phyloP scores from a whole-genome alignment of 2,113 vertebrate genomes.

The Strigops habroptila region DNA sequence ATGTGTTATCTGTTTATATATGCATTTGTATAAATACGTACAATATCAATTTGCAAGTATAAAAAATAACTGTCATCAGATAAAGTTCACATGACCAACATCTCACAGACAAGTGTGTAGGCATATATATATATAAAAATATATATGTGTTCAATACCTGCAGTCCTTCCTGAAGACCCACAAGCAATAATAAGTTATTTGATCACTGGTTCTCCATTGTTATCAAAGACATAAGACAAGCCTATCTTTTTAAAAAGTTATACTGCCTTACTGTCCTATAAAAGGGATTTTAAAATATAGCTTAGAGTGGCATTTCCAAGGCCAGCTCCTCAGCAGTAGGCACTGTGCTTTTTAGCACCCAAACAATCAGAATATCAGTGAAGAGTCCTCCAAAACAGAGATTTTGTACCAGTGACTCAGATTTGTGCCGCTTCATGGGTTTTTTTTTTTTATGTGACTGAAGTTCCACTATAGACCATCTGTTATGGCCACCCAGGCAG shows the following conservation, averaged over 20 bases:
- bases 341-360: not conserved
- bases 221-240: not conserved
- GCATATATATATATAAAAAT: not conserved
- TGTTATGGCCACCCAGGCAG: constrained; percentile 1
- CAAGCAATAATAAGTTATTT: not conserved
- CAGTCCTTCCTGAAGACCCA: not conserved
- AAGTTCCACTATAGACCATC: constrained; percentile 18
- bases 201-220: not conserved
- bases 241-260: not conserved
- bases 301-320: not conserved
- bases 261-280: not conserved
- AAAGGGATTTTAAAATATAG: not conserved
- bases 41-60: not conserved
- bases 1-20: not conserved
- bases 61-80: not conserved
- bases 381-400: not conserved
- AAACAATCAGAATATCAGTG: not conserved
- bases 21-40: not conserved
- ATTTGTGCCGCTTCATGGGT: not conserved
- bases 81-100: not conserved
- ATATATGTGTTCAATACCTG: not conserved
- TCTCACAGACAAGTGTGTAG: not conserved
- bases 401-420: not conserved
- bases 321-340: not conserved
- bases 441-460: not conserved